phyloP scores from a whole-genome alignment of 2,797 vertebrate species.

The Pelochelys cantorii region DNA sequence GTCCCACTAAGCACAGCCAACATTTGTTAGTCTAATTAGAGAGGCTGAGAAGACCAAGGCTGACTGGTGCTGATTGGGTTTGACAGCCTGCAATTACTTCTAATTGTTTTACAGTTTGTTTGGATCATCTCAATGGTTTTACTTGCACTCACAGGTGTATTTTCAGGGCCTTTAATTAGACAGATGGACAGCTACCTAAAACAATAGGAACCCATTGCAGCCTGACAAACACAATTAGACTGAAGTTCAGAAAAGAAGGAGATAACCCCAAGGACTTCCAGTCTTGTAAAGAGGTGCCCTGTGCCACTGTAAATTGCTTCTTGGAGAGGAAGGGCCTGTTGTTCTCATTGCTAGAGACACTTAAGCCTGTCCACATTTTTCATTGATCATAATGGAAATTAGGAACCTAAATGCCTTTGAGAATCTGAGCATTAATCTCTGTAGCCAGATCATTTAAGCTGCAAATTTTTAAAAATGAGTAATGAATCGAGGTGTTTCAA shows the following conservation, averaged over 20 bases:
- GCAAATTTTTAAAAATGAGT: too few relatives aligned
- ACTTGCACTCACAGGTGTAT: constrained; percentile 14
- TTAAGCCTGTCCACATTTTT: neutral
- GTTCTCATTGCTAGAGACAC: neutral
- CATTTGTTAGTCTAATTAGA: neutral
- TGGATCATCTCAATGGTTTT: constrained; percentile 66
- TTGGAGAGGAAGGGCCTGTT: neutral
- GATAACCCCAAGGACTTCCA: neutral
- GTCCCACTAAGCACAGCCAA: fast-evolving
- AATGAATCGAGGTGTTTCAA: neutral
- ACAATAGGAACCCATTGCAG: fast-evolving
- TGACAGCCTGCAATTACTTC: constrained; percentile 64
- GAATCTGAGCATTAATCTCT: too few relatives aligned
- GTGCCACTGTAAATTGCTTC: neutral
- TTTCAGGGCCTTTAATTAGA: constrained; percentile 46
- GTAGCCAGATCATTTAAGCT: too few relatives aligned
- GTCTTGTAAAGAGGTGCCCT: neutral
- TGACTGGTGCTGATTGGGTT: constrained; percentile 44
- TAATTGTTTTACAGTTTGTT: constrained; percentile 71
- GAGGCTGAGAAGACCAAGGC: neutral
- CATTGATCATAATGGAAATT: neutral
- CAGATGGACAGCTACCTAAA: neutral
- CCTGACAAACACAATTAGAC: constrained; percentile 45
- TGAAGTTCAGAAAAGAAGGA: neutral
- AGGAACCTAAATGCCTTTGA: neutral